A percentile compares a stretch with the other conserved stretches of the same genome.
Conservation (phyloP, 2,113 vertebrate species). For the Megaleporinus macrocephalus region DNA sequence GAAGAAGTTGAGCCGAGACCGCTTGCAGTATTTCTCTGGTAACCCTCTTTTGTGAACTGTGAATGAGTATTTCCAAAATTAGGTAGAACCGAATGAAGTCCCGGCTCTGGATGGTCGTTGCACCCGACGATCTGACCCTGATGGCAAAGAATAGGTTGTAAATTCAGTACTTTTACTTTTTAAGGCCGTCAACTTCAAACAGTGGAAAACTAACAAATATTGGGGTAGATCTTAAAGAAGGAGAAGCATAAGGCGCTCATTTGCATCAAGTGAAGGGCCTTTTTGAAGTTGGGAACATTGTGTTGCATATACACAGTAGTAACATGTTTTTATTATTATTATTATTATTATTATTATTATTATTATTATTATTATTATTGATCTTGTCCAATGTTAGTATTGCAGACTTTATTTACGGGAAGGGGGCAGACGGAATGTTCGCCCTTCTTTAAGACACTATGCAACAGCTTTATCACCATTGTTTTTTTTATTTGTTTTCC, state of each 20-base stretch:
- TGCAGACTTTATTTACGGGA: constrained; percentile 30
- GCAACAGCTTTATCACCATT: constrained; percentile 45
- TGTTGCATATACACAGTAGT: background rate
- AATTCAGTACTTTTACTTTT: background rate
- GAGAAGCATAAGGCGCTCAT: background rate
- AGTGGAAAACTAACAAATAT: background rate
- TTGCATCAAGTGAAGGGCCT: constrained; percentile 18
- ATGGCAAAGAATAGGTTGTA: background rate
- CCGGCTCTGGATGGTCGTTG: constrained; percentile 28
- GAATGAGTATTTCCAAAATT: too few relatives aligned
- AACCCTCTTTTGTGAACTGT: constrained; percentile 85
- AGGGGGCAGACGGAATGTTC: background rate
- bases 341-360: constrained; percentile 17
- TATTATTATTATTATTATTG: constrained; percentile 4
- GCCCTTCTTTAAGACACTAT: constrained; percentile 45
- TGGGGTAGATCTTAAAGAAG: background rate
- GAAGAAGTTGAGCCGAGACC: constrained; percentile 89
- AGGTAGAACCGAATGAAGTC: constrained; percentile 27
- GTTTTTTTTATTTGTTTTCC: constrained; percentile 27
- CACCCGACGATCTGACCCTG: constrained; percentile 6
- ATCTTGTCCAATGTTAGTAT: too few relatives aligned
- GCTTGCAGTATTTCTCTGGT: constrained; percentile 87
- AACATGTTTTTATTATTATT: background rate
- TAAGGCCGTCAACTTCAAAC: background rate
- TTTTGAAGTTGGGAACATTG: background rate